Base-by-base conservation (phyloP, 1,140 invertebrate species). In the Rhynchophorus ferrugineus region DNA sequence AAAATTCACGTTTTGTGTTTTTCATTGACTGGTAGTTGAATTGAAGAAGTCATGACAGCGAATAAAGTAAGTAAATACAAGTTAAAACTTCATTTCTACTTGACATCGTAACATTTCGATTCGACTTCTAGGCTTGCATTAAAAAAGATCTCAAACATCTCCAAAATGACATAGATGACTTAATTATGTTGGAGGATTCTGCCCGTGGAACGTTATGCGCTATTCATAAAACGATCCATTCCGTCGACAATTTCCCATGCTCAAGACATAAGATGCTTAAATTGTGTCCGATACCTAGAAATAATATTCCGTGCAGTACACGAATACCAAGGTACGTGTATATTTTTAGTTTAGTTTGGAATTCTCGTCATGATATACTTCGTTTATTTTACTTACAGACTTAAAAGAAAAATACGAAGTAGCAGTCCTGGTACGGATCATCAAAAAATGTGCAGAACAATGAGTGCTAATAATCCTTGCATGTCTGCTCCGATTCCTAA, bases 141-240 rank as follows among this genome's bases (percentile, higher is more conserved):
- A 38, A 38, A 17, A 48, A 37, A 8, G 35, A 48, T 36, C 20
- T 48, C 1, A 1, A 48, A 33, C 36, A 45, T 29, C 21, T 21
- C 9, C 21, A 21, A 17, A 41, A 48, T 33, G 46, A 55, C 21
- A 44, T 55, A 3, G 43, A 49, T 8, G 53, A 55, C 22, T 49
- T 55, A 8, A 55, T 55, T 22, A 49, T 44, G 46, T 14, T 55
- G 22, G 53, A 55, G 21, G 53, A 56, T 13, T 51, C 49, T 8
- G 37, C 38, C 2, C 22, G 33, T 20, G 55, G 49, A 8, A 52
- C 49, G n/a, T 36, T 57, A 9, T 49, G 55, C 38, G 49, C 55
- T 3, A 57, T 52, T 2, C 53, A 55, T 20, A 49, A 49, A 24
- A 44, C 39, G n/a, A 49, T 55, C 14, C 36, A 57, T 43, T 48